Percentiles rank a stretch among this genome's conserved stretches.
Evolutionary conservation across 2,797 vertebrate species (phyloP).

Genomic region (Ataeniobius toweri): DNA sequence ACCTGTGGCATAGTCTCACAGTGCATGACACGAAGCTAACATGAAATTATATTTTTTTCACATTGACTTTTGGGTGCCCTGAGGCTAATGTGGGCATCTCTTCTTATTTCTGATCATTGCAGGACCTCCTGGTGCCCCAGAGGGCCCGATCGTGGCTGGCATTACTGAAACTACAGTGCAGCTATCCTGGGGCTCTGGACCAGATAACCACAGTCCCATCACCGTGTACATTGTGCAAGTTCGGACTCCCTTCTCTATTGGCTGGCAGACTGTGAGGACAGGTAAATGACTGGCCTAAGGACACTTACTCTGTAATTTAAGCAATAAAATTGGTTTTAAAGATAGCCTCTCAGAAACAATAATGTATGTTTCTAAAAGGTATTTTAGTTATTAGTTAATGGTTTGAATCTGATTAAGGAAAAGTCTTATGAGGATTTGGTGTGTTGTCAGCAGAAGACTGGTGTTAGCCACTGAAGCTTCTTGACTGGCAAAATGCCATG

Average conservation of each 20-base stretch:
- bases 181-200: conserved; percentile 84
- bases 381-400: too few relatives aligned
- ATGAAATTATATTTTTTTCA: conserved; percentile 28
- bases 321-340: neutral
- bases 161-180: conserved; percentile 85
- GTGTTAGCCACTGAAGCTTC: too few relatives aligned
- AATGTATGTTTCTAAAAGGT: too few relatives aligned
- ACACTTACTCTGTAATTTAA: neutral
- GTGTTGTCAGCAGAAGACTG: neutral
- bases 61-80: conserved; percentile 27
- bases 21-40: conserved; percentile 28
- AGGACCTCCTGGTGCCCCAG: conserved; percentile 88
- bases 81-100: conserved; percentile 36
- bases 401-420: neutral
- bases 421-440: neutral
- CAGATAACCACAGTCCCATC: conserved; percentile 88
- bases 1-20: conserved; percentile 31
- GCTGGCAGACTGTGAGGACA: conserved; percentile 88
- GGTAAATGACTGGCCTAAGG: conserved; percentile 57
- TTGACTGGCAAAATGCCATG: too few relatives aligned
- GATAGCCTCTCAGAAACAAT: too few relatives aligned
- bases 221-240: conserved; percentile 85
- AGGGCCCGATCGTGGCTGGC: conserved; percentile 82
- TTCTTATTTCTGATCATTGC: conserved; percentile 43
- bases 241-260: conserved; percentile 87